These are phyloP conservation scores for Pedicia rivosa DNA, from an alignment of 2,888 invertebrate genomes.

Conservation along the genomic window DNA sequence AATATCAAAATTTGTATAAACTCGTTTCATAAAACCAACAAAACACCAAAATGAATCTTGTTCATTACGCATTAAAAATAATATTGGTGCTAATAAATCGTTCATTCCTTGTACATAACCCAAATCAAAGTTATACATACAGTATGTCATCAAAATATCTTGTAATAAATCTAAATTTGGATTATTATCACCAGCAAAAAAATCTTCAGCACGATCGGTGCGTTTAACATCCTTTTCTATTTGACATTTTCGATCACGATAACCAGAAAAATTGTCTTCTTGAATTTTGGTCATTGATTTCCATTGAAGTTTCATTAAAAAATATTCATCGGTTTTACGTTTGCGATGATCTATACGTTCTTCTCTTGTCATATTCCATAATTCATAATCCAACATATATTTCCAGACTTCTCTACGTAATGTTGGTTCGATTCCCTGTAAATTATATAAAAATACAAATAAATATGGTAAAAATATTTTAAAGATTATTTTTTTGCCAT, in stretches of 20 bases:
- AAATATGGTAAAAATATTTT: background rate
- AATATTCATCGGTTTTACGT: constrained; percentile 72
- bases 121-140: constrained; percentile 97
- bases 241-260: constrained; percentile 78
- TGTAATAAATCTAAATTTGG: constrained; percentile 68
- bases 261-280: constrained; percentile 74
- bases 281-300: constrained; percentile 73
- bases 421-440: constrained; percentile 55
- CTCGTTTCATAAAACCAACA: constrained; percentile 91
- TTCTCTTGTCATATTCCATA: constrained; percentile 62
- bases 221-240: constrained; percentile 96
- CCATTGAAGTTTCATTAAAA: constrained; percentile 95
- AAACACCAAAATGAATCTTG: constrained; percentile 99
- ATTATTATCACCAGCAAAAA: constrained; percentile 88
- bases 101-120: constrained; percentile 98
- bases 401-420: constrained; percentile 85
- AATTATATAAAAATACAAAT: too few species aligned
- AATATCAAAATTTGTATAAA: constrained; percentile 86
- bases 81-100: constrained; percentile 83
- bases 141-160: constrained; percentile 94
- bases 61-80: constrained; percentile 79
- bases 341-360: constrained; percentile 54
- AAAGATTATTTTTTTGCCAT: constrained; percentile 34
- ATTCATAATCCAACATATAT: constrained; percentile 75
- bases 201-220: constrained; percentile 81